Evolutionary conservation across 2,113 vertebrate species (phyloP), one percentile per base, ranked within the genome.

Genomic region (Camarhynchus parvulus): DNA sequence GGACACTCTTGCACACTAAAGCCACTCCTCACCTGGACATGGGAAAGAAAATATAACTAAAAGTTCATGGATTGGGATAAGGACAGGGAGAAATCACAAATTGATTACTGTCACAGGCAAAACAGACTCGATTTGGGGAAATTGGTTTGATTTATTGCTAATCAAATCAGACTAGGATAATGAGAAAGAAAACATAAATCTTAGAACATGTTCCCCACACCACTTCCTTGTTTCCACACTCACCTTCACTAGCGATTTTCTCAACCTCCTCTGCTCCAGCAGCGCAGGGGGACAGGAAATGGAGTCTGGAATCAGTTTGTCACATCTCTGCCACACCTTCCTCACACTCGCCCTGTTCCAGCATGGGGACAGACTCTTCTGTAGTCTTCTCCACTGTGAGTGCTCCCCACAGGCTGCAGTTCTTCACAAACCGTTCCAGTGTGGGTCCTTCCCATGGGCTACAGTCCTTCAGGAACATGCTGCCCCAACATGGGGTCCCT

Each of bases 331-430:
- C 13, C 46, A 44, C 20, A 13, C 7, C 14, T 59, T 52, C 14
- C 17, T 72, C 28, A 39, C 46, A 31, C 8, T 56, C 23, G 33
- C 12, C 12, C 20, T 62, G 15, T 18, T 44, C 69, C 55, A 53
- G 18, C 0, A 0, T 28, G 42, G 15, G 3, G 2, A 59, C 24
- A 58, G 33, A 44, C 19, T 18, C 9, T 30, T 73, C 39, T 20
- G 11, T 5, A 9, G 23, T 12, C 24, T 30, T 39, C 50, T 52
- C 44, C 37, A 30, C 0, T 9, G 37, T 28, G 23, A 11, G 7
- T 50, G 67, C 31, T 50, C 58, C 21, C 58, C 37, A 28, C 1
- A 5, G 44, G 20, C 52, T 42, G 35, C 66, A 28, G 39, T 21
- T 56, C 50, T n/a, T n/a, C 50, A 44, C 31, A 44, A 44, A 44